A percentile compares a stretch with the other conserved stretches of the same genome.
Evolutionary conservation across 2,888 invertebrate species (phyloP).

Genomic region (Hydrotaea cyrtoneurina): DNA sequence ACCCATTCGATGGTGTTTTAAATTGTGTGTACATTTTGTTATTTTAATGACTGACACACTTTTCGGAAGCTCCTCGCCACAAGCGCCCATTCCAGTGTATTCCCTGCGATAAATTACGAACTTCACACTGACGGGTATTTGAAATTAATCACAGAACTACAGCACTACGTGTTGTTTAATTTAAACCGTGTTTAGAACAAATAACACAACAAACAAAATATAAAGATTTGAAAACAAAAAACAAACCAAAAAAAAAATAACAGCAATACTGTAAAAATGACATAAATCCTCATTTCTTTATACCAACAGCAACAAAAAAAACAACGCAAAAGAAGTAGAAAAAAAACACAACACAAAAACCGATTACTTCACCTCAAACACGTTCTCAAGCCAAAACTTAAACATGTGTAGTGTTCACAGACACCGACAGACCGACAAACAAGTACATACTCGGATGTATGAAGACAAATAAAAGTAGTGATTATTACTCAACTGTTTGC

Average conservation of each 20-base stretch:
- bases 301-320: background rate
- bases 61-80: too few species aligned
- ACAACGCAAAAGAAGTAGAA: conserved; percentile 23
- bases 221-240: conserved; percentile 4
- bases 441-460: conserved; percentile 13
- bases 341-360: conserved; percentile 10
- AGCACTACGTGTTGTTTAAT: conserved; percentile 58
- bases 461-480: background rate
- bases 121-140: background rate
- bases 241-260: background rate
- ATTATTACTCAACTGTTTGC: conserved; percentile 58
- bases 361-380: conserved; percentile 66
- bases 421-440: background rate
- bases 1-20: too few species aligned
- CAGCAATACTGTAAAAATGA: conserved; percentile 34
- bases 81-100: too few species aligned
- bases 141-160: conserved; percentile 5
- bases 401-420: background rate
- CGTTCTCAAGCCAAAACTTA: conserved; percentile 36
- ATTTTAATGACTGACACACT: too few species aligned
- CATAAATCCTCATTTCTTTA: conserved; percentile 56
- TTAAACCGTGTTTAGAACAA: background rate
- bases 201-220: conserved; percentile 1
- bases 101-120: background rate
- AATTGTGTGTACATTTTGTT: too few species aligned